Base-by-base conservation (phyloP, 2,888 invertebrate species). In the Rotaria magnacalcarata region DNA sequence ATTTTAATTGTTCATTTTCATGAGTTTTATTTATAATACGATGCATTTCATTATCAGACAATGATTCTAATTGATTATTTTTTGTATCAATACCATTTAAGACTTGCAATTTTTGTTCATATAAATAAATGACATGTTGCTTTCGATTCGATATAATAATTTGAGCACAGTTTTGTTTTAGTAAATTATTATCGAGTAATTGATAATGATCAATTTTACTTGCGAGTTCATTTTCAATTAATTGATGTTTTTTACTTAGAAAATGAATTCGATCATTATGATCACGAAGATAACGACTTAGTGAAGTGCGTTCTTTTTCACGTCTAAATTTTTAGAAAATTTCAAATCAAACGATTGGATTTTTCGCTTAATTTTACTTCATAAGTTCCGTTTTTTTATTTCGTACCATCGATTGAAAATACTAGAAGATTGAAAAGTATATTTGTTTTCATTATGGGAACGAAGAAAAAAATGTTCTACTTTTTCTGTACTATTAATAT, bases 161-260 rank as follows among this genome's bases (percentile, higher is more conserved):
- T 67, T n/a, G 67, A 67, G 27, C 14, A 34, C 34, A 14, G 14
- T 67, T 14, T 34, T 67, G 67, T 67, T 67, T 27, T 27, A 67
- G 16, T 27, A 14, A 14, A 1, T 67, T 16, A 67, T 67, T 27
- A 5, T 67, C 1, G 5, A 67, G 67, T 34, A 27, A 67, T 34
- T 14, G 27, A 67, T 34, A 67, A 27, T 67, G 67, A 67, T 67
- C 67, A 34, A 67, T 67, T 67, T 67, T 67, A 67, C 16, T 67
- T 16, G 27, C 27, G 24, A 67, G 67, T 67, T 67, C 67, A 67
- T 67, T 67, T 67, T 67, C 34, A 34, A 67, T 67, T 67, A 67
- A 67, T 34, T 67, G 67, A 67, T 67, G 27, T 16, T 67, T 67
- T n/a, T 67, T 67, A 27, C 10, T 67, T 34, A 67, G 14, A 67